A percentile compares a stretch with the other conserved stretches of the same genome.
Conservation (phyloP, 2,113 vertebrate species). For the Sylvilagus bachmani region DNA sequence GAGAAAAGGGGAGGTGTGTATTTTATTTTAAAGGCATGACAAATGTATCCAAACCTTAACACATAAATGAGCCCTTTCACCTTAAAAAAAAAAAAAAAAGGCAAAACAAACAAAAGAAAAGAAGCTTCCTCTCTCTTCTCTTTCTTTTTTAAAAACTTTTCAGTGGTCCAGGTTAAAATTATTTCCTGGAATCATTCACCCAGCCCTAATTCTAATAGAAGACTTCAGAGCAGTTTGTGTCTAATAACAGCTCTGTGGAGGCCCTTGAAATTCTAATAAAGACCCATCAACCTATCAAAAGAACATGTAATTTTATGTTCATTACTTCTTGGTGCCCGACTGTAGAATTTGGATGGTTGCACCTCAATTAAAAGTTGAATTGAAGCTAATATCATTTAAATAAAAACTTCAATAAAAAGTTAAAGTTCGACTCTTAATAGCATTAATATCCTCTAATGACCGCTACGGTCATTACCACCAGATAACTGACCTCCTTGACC, state of each 20-base stretch:
- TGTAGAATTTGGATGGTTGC: slow-evolving; percentile 90
- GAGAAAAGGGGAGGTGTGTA: neutral
- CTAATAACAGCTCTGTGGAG: slow-evolving; percentile 87
- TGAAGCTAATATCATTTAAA: slow-evolving; percentile 90
- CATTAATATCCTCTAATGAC: slow-evolving; percentile 88
- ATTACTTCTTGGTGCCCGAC: slow-evolving; percentile 87
- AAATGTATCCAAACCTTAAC: neutral
- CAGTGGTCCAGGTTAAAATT: slow-evolving; percentile 65
- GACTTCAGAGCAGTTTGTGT: slow-evolving; percentile 84
- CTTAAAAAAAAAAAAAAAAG: slow-evolving; percentile 60
- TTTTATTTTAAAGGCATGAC: neutral
- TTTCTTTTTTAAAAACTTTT: slow-evolving; percentile 51
- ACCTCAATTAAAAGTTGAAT: slow-evolving; percentile 91
- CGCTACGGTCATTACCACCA: slow-evolving; percentile 87
- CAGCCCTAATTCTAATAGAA: slow-evolving; percentile 86
- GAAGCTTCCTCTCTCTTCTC: neutral
- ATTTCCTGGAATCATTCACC: slow-evolving; percentile 82
- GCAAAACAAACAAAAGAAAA: neutral
- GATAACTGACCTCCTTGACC: slow-evolving; percentile 88
- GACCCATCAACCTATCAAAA: slow-evolving; percentile 87
- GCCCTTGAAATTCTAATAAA: slow-evolving; percentile 89
- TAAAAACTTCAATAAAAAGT: slow-evolving; percentile 91
- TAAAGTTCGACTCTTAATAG: slow-evolving; percentile 89
- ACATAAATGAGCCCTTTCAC: slow-evolving; percentile 41
- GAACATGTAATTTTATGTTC: slow-evolving; percentile 90